phyloP scores from a whole-genome alignment of 2,113 vertebrate species.

The Rhodinocichla rosea region DNA sequence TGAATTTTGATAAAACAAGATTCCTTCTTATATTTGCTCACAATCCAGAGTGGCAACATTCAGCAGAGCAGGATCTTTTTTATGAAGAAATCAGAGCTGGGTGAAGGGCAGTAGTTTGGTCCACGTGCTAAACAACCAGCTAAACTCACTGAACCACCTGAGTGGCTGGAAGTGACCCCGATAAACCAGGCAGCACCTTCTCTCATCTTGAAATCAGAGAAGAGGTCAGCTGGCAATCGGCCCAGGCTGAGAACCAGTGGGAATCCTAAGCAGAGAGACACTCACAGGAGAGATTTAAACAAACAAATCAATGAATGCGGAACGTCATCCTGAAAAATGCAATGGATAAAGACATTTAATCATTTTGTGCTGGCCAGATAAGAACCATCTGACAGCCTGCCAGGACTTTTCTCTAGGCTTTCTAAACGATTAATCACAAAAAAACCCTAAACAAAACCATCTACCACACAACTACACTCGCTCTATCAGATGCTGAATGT shows the following conservation, averaged over 20 bases:
- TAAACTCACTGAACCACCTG: not conserved
- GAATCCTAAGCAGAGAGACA: not conserved
- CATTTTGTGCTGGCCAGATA: not conserved
- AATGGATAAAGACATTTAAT: slow-evolving; percentile 7
- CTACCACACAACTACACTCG: not conserved
- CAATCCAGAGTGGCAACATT: not conserved
- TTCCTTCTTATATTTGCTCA: not conserved
- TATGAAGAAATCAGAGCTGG: not conserved
- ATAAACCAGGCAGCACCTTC: not conserved
- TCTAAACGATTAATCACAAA: not conserved
- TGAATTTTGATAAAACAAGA: not conserved
- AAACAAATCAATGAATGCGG: not conserved
- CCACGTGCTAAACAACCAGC: not conserved
- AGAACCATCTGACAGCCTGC: not conserved
- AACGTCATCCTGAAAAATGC: not conserved
- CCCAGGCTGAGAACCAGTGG: not conserved
- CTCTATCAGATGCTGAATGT: not conserved
- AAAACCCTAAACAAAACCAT: not conserved
- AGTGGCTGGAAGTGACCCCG: not conserved
- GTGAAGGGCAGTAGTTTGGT: not conserved
- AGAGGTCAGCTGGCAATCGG: not conserved
- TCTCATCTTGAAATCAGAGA: not conserved
- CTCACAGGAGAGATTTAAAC: not conserved
- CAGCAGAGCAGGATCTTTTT: not conserved
- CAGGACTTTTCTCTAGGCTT: not conserved